Evolutionary conservation across 2,113 vertebrate genomes (phyloP).

Genomic region (Dasyurus viverrinus): DNA sequence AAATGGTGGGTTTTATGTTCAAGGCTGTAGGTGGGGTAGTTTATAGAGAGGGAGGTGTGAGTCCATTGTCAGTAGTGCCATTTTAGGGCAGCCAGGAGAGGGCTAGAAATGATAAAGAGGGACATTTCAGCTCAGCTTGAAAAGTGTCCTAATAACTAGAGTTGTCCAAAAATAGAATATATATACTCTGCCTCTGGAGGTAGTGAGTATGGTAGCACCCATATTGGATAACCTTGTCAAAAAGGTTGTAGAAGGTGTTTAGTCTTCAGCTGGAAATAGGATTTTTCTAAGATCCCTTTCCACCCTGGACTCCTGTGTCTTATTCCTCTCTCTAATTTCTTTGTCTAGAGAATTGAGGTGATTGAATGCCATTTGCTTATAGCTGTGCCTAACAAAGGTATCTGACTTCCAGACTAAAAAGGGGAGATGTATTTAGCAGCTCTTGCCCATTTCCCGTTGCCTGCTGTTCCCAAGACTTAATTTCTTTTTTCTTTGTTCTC

Average conservation of each 20-base stretch:
- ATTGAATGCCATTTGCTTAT: background rate
- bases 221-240: background rate
- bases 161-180: background rate
- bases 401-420: background rate
- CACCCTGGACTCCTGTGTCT: background rate
- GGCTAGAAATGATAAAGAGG: background rate
- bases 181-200: background rate
- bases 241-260: background rate
- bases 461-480: background rate
- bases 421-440: background rate
- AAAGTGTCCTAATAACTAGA: background rate
- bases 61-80: background rate
- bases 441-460: background rate
- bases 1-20: background rate
- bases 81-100: background rate
- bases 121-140: background rate
- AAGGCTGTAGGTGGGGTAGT: background rate
- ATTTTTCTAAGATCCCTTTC: background rate
- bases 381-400: background rate
- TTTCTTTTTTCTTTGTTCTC: background rate
- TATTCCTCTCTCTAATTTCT: background rate
- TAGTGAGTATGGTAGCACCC: background rate
- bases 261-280: background rate
- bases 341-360: background rate
- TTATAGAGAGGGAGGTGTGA: too few relatives aligned